Base-by-base conservation (phyloP, 1,140 invertebrate genomes). In the Cheumatopsyche charites region DNA sequence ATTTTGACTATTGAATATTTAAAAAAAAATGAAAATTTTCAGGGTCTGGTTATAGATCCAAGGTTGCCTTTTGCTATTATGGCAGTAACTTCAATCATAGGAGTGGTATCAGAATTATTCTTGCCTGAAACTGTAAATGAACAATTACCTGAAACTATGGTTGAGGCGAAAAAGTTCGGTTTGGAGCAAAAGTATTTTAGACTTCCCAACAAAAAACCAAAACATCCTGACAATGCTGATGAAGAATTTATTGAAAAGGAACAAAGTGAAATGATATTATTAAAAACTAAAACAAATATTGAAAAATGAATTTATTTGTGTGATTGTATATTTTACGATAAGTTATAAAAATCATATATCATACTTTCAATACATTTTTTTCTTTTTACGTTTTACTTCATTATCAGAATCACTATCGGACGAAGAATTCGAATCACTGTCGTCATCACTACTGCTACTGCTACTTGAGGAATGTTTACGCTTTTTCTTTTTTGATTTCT, bases 81-180 rank as follows among this genome's bases (percentile, higher is more conserved):
- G 79, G 79, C 83, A 12, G 78, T 81, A 4, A 78, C 89, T 9
- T 86, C 87, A 21, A 78, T 90, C 21, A 66, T 86, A 2, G 88
- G 87, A 15, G 87, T 86, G 3, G 78, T 86, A 3, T 75, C 87
- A 0, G 86, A 86, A 3, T 75, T 90, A 1, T 87, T 90, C 65
- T 80, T 93, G 21, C 90, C 91, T 0, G 91, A 93, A 81, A 92
- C 91, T 0, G 79, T 90, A 19, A 87, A 90, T 71, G 84, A 88
- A 61, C 87, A 88, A 72, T 81, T 92, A 29, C 91, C 91, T n/a
- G 89, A 91, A 74, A 90, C 90, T 3, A 78, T 92, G 17, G 82
- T 88, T 66, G 90, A 93, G 76, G 91, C 89, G 0, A 86, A 89
- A 76, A 80, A 87, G 19, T 92, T 92, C 77, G 89, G 90, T 19